phyloP scores from a whole-genome alignment of 2,888 invertebrate genomes.

The Eucera pruinosa region DNA sequence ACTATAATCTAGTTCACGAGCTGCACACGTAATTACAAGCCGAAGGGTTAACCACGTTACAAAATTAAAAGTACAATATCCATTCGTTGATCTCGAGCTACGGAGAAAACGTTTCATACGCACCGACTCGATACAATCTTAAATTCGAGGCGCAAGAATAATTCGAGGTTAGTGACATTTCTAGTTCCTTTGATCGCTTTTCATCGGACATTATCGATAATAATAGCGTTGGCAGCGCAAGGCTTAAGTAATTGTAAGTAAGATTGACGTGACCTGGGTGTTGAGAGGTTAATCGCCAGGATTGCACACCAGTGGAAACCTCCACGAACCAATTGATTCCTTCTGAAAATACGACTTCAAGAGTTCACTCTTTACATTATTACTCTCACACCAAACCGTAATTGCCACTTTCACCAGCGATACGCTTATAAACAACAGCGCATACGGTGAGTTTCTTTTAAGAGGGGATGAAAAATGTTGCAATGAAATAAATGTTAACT shows the following conservation, averaged over 20 bases:
- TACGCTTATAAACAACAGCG: slow-evolving; percentile 5
- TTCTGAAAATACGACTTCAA: slow-evolving; percentile 50
- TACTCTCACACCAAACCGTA: background rate
- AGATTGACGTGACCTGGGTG: slow-evolving; percentile 70
- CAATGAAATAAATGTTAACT: too few species aligned
- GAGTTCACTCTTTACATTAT: background rate
- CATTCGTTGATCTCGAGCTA: too few species aligned
- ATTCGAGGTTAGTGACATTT: slow-evolving; percentile 46
- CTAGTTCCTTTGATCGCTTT: slow-evolving; percentile 8
- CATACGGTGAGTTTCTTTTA: too few species aligned
- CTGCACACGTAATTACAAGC: too few species aligned
- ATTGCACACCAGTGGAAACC: slow-evolving; percentile 24
- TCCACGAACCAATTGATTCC: slow-evolving; percentile 67
- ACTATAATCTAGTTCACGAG: too few species aligned
- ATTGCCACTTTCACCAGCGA: background rate
- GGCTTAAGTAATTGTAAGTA: slow-evolving; percentile 69
- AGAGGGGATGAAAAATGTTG: too few species aligned
- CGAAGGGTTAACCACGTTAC: too few species aligned
- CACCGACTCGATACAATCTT: too few species aligned
- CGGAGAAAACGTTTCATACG: background rate
- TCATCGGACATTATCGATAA: slow-evolving; percentile 34
- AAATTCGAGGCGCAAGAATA: background rate
- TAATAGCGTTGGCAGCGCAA: slow-evolving; percentile 21
- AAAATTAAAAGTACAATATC: too few species aligned
- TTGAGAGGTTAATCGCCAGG: slow-evolving; percentile 51